Base-by-base conservation (phyloP, 2,113 vertebrate genomes). In the Lathamus discolor region DNA sequence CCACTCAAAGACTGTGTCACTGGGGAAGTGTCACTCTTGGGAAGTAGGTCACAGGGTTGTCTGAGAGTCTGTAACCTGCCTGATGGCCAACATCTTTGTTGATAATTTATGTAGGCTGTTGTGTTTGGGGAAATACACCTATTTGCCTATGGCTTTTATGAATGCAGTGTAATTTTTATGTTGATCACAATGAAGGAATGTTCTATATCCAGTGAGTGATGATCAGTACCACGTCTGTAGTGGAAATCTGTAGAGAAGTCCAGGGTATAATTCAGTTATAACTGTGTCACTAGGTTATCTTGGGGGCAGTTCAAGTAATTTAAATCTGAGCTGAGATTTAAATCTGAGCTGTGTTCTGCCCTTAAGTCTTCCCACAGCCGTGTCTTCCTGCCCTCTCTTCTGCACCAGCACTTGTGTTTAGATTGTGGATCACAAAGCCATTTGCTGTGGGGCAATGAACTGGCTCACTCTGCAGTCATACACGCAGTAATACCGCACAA, bases 161-260 rank as follows among this genome's bases (percentile, higher is more conserved):
- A 86, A 78, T 18, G 13, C 8, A 62, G 28, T 37, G 25, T 73
- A 25, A 18, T 74, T 94, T 83, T 79, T 13, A 52, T 19, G 35
- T 57, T 76, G 57, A 80, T 68, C 29, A 52, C 57, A 52, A 39
- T 63, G 68, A 88, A 90, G 46, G 41, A 94, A 59, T 83, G 90
- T 63, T 59, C 52, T 83, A 20, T 10, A 28, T 19, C 43, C 13
- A 55, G 28, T 13, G 54, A 77, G 15, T 46, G 69, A 88, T 54
- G 54, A 81, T 52, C 59, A 67, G 18, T 77, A 76, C 27, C 1
- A 22, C 0, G 0, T 64, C 43, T 91, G 61, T 17, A 84, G 43
- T 39, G 88, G 62, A 80, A 95, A 92, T 68, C 35, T 48, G 16
- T 75, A 48, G 92, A 76, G 59, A 97, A 93, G 41, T 74, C 41